Percentiles rank a stretch among this genome's conserved stretches.
phyloP scores from a whole-genome alignment of 2,888 invertebrate species.

The Andrena marginata region DNA sequence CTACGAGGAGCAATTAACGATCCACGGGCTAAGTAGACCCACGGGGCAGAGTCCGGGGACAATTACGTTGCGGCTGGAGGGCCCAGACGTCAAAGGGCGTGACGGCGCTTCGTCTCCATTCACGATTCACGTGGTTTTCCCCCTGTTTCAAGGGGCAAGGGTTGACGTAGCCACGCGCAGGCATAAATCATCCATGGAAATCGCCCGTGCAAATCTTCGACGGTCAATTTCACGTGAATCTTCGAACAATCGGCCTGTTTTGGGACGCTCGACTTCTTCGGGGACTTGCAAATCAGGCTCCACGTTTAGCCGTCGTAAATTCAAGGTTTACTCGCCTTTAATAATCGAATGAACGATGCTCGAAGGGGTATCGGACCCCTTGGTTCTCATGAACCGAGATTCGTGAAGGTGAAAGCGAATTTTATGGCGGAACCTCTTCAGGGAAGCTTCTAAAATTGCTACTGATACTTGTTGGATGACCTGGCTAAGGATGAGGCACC shows the following conservation, averaged over 20 bases:
- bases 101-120: conserved; percentile 16
- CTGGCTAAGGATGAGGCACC: too few species aligned
- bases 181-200: conserved; percentile 41
- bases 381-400: too few species aligned
- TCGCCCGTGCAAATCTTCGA: conserved; percentile 6
- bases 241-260: conserved; percentile 22
- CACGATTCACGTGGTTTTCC: conserved; percentile 32
- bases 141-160: conserved; percentile 26
- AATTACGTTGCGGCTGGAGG: conserved; percentile 50
- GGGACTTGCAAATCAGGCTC: background rate
- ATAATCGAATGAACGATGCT: too few species aligned
- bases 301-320: too few species aligned
- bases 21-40: conserved; percentile 41
- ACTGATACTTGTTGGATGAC: too few species aligned
- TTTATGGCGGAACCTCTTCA: too few species aligned
- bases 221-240: conserved; percentile 21
- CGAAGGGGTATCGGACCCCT: too few species aligned
- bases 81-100: conserved; percentile 39
- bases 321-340: too few species aligned
- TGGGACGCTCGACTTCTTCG: background rate
- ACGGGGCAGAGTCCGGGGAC: conserved; percentile 5
- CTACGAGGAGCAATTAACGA: conserved; percentile 51
- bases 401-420: too few species aligned
- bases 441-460: too few species aligned
- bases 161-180: conserved; percentile 39